Evolutionary conservation across 2,888 invertebrate genomes (phyloP).

Genomic region (Sarcophaga caerulescens): DNA sequence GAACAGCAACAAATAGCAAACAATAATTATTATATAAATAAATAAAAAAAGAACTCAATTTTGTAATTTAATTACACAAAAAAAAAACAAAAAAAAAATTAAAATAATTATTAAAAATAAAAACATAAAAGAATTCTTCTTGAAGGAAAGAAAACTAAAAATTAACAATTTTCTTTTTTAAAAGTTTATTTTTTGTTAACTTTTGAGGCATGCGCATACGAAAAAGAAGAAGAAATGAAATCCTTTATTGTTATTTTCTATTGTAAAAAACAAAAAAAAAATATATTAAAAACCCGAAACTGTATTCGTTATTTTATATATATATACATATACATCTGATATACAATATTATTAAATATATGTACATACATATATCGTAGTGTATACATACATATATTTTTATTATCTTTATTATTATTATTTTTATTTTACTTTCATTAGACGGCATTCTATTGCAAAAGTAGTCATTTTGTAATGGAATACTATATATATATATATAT

Average conservation of each 20-base stretch:
- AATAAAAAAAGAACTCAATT: conserved; percentile 57
- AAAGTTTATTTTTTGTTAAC: conserved; percentile 1
- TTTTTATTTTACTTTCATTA: too few species aligned
- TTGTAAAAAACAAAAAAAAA: not conserved
- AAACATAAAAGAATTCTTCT: not conserved
- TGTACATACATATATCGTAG: too few species aligned
- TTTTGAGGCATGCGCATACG: not conserved
- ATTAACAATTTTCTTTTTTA: not conserved
- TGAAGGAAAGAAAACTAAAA: not conserved
- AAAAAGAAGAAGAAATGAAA: not conserved
- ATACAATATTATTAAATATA: too few species aligned
- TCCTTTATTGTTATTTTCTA: not conserved
- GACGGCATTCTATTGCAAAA: too few species aligned
- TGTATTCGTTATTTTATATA: not conserved
- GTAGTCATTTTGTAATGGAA: too few species aligned
- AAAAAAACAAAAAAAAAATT: conserved; percentile 19
- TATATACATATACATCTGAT: too few species aligned
- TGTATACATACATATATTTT: too few species aligned
- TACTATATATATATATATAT: too few species aligned
- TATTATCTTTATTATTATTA: too few species aligned
- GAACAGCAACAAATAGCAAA: conserved; percentile 32
- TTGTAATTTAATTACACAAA: conserved; percentile 66
- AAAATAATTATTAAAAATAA: conserved; percentile 1
- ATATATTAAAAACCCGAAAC: not conserved
- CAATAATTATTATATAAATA: conserved; percentile 43